phyloP scores from a whole-genome alignment of 2,888 invertebrate genomes.

The Mamestra brassicae region DNA sequence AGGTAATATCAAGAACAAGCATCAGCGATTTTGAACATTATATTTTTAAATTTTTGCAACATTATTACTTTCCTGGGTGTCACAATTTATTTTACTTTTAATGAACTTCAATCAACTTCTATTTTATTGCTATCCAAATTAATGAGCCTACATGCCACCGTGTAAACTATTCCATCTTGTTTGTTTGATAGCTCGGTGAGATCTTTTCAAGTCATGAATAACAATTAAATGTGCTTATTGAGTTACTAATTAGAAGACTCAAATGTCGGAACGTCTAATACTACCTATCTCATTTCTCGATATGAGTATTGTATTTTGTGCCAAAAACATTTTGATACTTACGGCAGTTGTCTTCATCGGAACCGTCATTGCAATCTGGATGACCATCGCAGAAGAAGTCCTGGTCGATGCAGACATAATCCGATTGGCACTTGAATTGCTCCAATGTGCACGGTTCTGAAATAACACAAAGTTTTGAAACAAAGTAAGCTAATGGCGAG shows the following conservation, averaged over 20 bases:
- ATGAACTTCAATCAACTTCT: neutral
- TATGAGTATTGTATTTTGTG: neutral
- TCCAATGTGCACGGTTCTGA: slow-evolving; percentile 53
- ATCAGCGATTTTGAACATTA: neutral
- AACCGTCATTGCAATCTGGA: slow-evolving; percentile 91
- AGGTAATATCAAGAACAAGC: slow-evolving; percentile 26
- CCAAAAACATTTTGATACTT: slow-evolving; percentile 69
- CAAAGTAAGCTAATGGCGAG: neutral
- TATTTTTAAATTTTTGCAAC: no score
- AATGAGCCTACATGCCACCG: neutral
- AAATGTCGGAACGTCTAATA: neutral
- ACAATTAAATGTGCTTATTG: neutral
- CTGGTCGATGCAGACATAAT: slow-evolving; percentile 91
- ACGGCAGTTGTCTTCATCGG: slow-evolving; percentile 92
- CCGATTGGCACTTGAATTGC: slow-evolving; percentile 82
- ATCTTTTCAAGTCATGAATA: neutral
- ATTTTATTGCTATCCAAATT: neutral
- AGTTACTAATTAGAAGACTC: neutral
- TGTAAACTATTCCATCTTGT: no score
- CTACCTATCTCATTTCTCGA: neutral
- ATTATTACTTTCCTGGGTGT: neutral
- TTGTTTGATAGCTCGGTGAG: no score
- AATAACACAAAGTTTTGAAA: slow-evolving; percentile 2
- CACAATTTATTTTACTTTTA: neutral
- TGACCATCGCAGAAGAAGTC: slow-evolving; percentile 92